A percentile compares a stretch with the other conserved stretches of the same genome.
Evolutionary conservation across 2,113 vertebrate genomes (phyloP).

Genomic region (Bungarus multicinctus): DNA sequence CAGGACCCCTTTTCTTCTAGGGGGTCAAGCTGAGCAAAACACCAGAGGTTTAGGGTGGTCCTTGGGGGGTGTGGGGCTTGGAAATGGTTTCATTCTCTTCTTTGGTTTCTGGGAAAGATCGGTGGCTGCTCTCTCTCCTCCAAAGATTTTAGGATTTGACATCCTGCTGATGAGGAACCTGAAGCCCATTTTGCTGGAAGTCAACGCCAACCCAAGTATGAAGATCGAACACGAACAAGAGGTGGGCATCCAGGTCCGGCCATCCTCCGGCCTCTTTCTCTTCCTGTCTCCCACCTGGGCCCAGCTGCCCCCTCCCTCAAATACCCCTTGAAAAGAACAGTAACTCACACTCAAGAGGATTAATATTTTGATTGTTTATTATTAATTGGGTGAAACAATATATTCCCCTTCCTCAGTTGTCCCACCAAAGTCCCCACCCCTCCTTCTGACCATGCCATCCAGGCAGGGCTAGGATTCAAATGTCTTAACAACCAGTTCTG

Average conservation of each 20-base stretch:
- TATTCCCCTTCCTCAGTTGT: too few relatives aligned
- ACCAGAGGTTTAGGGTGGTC: not conserved
- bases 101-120: slow-evolving; percentile 1
- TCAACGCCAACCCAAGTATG: slow-evolving; percentile 98
- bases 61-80: not conserved
- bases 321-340: not conserved
- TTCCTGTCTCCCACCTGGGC: not conserved
- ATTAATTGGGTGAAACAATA: not conserved
- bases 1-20: not conserved
- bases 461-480: too few relatives aligned
- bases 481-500: too few relatives aligned
- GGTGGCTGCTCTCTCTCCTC: slow-evolving; percentile 33
- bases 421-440: too few relatives aligned
- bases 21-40: not conserved
- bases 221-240: slow-evolving; percentile 94
- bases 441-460: too few relatives aligned
- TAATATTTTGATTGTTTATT: not conserved
- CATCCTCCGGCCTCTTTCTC: not conserved
- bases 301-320: not conserved
- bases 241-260: slow-evolving; percentile 68
- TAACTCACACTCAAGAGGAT: not conserved
- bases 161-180: slow-evolving; percentile 95
- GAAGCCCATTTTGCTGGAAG: slow-evolving; percentile 94
- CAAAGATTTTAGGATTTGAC: slow-evolving; percentile 97
- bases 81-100: not conserved